Evolutionary conservation across 2,797 vertebrate genomes (phyloP).

Genomic region (Sebastolobus altivelis): DNA sequence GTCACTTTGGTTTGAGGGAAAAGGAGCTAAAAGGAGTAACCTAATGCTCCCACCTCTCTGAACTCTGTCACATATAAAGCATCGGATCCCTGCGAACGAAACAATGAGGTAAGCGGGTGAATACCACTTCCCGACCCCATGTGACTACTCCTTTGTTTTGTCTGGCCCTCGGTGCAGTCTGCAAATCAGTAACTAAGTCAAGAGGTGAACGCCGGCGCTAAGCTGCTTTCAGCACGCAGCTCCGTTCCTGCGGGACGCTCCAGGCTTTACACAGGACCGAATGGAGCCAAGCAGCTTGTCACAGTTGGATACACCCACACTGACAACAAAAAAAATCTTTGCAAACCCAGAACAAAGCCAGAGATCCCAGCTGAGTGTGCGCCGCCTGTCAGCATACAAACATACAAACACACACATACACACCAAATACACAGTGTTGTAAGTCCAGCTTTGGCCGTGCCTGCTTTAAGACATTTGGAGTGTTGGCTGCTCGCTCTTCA

Average conservation of each 20-base stretch:
- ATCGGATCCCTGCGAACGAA: slow-evolving; percentile 31
- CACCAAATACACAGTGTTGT: slow-evolving; percentile 49
- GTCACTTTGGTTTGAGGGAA: not conserved
- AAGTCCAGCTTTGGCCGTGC: slow-evolving; percentile 67
- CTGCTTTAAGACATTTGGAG: slow-evolving; percentile 47
- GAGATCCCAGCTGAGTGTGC: slow-evolving; percentile 82
- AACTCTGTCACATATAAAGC: slow-evolving; percentile 13
- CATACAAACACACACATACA: slow-evolving; percentile 60
- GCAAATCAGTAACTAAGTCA: slow-evolving; percentile 77
- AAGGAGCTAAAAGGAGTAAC: slow-evolving; percentile 4
- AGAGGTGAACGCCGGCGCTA: slow-evolving; percentile 61
- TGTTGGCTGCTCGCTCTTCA: slow-evolving; percentile 37
- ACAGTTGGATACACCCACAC: slow-evolving; percentile 86
- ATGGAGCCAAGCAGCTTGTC: slow-evolving; percentile 82
- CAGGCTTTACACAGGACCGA: slow-evolving; percentile 76
- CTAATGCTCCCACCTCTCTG: not conserved
- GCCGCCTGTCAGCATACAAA: slow-evolving; percentile 65
- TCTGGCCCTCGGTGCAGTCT: slow-evolving; percentile 56
- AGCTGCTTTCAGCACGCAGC: slow-evolving; percentile 51
- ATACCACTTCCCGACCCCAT: slow-evolving; percentile 44
- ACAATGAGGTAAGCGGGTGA: slow-evolving; percentile 50
- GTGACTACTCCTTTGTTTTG: slow-evolving; percentile 70
- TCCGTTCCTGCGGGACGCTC: slow-evolving; percentile 78
- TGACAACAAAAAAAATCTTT: slow-evolving; percentile 85
- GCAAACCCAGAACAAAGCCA: slow-evolving; percentile 86